Base-by-base conservation (phyloP, 1,140 invertebrate genomes). In the Zaprionus tsacasi region DNA sequence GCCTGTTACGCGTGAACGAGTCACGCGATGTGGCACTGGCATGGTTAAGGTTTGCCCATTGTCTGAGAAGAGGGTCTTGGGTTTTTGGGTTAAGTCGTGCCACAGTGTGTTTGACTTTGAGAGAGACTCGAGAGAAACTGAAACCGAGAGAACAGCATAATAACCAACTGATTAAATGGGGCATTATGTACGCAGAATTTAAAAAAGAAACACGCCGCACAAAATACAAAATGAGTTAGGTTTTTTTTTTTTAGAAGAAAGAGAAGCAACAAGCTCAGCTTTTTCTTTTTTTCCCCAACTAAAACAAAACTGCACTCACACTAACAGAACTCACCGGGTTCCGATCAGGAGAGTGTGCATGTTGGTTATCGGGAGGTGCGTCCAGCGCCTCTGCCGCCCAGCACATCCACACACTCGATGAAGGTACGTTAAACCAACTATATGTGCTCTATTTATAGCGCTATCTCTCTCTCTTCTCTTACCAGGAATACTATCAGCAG, bases 391-490 rank as follows among this genome's bases (percentile, higher is more conserved):
- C 87, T 93, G n/a, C 91, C 91, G 40, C 90, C 92, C 57, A 92
- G 92, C 79, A 90, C 91, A 56, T 93, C 92, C 33, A 78, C 92
- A 33, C 92, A 93, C 69, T 93, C 92, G 52, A 93, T 93, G 92
- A 93, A 93, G 92, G 92, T 92, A 86, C 55, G 56, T n/a, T 13
- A 33, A 0, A 33, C 11, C 30, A 33, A 13, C 7, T 8, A 8
- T 7, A 35, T 35, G 6, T 35, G 33, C 33, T 0, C 33, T 35
- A 8, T 2, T 35, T 8, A 35, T 6, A 10, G 33, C 4, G 33
- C 6, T 87, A 82, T 82, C 91, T 74, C 73, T 82, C 91, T 74
- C 73, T 6, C 15, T 0, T 33, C 12, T 45, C 27, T 60, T 35
- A 60, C 17, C 33, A 92, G 91, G 92, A 93, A 81, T 93, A 93